These are phyloP conservation scores for Loripinus fragilis DNA, from an alignment of 2,888 invertebrate species.

Conservation along the genomic window DNA sequence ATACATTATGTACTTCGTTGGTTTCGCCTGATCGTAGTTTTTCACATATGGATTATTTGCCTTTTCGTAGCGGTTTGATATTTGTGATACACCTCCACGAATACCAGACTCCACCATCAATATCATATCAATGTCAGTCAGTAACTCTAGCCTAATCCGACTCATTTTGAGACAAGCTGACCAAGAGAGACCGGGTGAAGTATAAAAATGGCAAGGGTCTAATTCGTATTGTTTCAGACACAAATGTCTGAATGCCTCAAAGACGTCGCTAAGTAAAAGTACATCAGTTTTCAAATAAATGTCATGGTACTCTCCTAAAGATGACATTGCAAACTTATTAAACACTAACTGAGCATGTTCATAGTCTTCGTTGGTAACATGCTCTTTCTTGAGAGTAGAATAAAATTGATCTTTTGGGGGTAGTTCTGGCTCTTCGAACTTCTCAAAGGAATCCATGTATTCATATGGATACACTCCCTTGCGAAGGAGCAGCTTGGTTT, in stretches of 20 bases:
- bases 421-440: constrained; percentile 24
- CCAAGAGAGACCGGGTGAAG: neutral
- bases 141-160: constrained; percentile 6
- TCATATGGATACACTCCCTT: constrained; percentile 39
- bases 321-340: constrained; percentile 18
- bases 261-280: constrained; percentile 23
- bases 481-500: constrained; percentile 19
- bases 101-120: constrained; percentile 9
- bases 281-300: neutral
- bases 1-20: constrained; percentile 18
- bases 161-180: constrained; percentile 27
- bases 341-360: constrained; percentile 33
- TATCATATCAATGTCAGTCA: constrained; percentile 24
- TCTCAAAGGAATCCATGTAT: constrained; percentile 18
- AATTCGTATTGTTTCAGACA: neutral
- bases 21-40: constrained; percentile 11
- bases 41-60: constrained; percentile 22
- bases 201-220: neutral
- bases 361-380: constrained; percentile 37
- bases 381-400: constrained; percentile 26
- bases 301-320: constrained; percentile 20
- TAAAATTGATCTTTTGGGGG: constrained; percentile 28
- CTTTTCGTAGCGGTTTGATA: neutral
- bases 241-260: constrained; percentile 26
- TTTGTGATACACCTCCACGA: constrained; percentile 11